Percentiles rank a stretch among this genome's conserved stretches.
Conservation (phyloP, 2,797 vertebrate species). For the Tarsius wallacei region DNA sequence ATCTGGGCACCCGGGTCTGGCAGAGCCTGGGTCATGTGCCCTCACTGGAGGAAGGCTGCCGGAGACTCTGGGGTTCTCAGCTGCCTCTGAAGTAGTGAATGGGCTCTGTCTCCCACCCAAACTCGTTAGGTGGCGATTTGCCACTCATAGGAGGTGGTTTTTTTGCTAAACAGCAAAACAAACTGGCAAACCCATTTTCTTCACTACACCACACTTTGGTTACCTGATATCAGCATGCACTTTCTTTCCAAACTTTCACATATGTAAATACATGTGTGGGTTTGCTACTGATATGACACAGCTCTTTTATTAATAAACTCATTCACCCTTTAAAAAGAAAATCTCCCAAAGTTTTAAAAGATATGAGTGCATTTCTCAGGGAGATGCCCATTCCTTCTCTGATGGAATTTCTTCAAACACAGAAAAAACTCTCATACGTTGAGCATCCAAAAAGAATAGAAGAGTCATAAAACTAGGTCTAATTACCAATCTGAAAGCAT, state of each 20-base stretch:
- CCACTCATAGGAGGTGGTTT: not conserved
- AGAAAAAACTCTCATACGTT: not conserved
- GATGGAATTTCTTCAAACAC: slow-evolving; percentile 2
- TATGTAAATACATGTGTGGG: not conserved
- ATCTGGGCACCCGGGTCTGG: not conserved
- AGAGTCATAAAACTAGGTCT: not conserved
- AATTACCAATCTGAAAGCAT: not conserved
- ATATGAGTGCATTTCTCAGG: not conserved
- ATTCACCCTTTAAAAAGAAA: not conserved
- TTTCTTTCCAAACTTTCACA: not conserved
- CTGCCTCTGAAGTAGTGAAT: not conserved
- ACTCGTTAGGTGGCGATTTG: not conserved
- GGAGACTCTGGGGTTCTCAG: not conserved
- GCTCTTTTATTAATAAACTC: not conserved
- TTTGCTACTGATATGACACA: not conserved
- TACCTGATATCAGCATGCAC: too few relatives aligned
- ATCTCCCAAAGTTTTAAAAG: not conserved
- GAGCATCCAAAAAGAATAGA: not conserved
- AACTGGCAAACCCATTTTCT: not conserved
- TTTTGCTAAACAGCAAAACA: not conserved
- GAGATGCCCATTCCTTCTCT: not conserved
- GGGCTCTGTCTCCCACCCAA: not conserved
- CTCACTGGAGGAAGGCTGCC: not conserved
- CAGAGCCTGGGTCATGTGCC: not conserved
- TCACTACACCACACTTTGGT: not conserved